phyloP scores from a whole-genome alignment of 2,113 vertebrate species.

The Lipophrys pholis region DNA sequence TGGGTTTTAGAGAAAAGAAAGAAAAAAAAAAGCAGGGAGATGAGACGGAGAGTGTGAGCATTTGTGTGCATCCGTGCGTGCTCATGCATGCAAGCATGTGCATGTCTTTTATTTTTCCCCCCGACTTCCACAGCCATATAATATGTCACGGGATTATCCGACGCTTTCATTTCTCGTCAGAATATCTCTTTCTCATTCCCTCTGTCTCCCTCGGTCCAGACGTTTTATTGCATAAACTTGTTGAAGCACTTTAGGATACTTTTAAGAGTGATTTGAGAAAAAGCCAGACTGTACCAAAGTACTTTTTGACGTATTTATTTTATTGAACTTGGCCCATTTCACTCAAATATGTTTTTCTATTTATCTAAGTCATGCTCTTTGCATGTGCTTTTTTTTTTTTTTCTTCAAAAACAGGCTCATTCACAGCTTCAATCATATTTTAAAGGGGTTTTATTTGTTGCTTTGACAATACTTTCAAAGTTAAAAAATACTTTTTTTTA shows the following conservation, averaged over 20 bases:
- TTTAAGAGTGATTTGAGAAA: slow-evolving; percentile 53
- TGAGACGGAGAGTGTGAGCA: slow-evolving; percentile 32
- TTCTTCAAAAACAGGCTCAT: slow-evolving; percentile 47
- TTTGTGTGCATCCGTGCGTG: slow-evolving; percentile 41
- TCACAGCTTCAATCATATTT: slow-evolving; percentile 26
- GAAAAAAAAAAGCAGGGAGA: slow-evolving; percentile 22
- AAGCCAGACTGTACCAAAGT: slow-evolving; percentile 38
- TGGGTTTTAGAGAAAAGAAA: slow-evolving; percentile 39
- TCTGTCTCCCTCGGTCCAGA: slow-evolving; percentile 49
- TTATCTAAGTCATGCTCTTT: slow-evolving; percentile 11
- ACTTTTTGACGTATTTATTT: slow-evolving; percentile 55
- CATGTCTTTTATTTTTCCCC: slow-evolving; percentile 59
- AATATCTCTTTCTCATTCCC: slow-evolving; percentile 63
- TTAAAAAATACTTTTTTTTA: too few species aligned
- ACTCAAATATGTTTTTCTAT: slow-evolving; percentile 44
- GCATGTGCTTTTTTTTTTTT: slow-evolving; percentile 23
- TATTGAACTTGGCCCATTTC: slow-evolving; percentile 40
- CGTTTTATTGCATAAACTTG: slow-evolving; percentile 63
- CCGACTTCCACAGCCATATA: slow-evolving; percentile 50
- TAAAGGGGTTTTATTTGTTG: slow-evolving; percentile 31
- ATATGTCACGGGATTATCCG: slow-evolving; percentile 66
- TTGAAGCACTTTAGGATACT: slow-evolving; percentile 60
- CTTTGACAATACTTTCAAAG: slow-evolving; percentile 17
- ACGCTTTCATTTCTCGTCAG: slow-evolving; percentile 59
- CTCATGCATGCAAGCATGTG: slow-evolving; percentile 61